Conservation (phyloP, 2,888 invertebrate species). For the Azorinus chamasolen region DNA sequence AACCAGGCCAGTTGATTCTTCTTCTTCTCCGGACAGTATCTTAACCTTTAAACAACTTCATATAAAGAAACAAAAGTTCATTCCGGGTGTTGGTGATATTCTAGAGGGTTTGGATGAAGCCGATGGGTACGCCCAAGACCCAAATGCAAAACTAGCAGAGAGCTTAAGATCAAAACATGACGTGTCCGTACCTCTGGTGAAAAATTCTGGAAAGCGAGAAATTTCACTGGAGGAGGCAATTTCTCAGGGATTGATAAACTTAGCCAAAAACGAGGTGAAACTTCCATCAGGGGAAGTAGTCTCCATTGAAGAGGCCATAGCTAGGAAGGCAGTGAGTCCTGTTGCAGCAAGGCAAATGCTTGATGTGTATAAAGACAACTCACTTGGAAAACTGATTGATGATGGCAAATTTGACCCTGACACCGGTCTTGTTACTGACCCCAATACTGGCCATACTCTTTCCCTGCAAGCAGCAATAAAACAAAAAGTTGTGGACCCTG, state of each 20-base stretch:
- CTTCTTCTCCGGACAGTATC: constrained; percentile 66
- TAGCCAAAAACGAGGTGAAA: constrained; percentile 76
- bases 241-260: constrained; percentile 77
- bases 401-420: constrained; percentile 87
- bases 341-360: constrained; percentile 77
- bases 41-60: constrained; percentile 80
- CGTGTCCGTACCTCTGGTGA: constrained; percentile 70
- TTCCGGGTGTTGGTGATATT: constrained; percentile 69
- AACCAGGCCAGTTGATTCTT: constrained; percentile 68
- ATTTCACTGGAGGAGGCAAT: constrained; percentile 82
- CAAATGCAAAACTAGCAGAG: constrained; percentile 74
- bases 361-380: constrained; percentile 76
- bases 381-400: constrained; percentile 77
- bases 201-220: constrained; percentile 77
- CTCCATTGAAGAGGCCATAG: constrained; percentile 79
- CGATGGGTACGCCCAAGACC: constrained; percentile 64
- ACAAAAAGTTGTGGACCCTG: constrained; percentile 77
- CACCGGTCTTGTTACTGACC: constrained; percentile 87
- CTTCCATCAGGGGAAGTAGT: constrained; percentile 72
- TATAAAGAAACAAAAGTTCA: constrained; percentile 76
- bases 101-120: constrained; percentile 66
- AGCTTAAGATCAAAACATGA: constrained; percentile 76
- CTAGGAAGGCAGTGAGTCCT: constrained; percentile 77
- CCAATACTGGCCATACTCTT: constrained; percentile 84
- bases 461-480: constrained; percentile 85